Evolutionary conservation across 2,113 vertebrate species (phyloP), one percentile per base, ranked within the genome.

Genomic region (Dasyprocta punctata): DNA sequence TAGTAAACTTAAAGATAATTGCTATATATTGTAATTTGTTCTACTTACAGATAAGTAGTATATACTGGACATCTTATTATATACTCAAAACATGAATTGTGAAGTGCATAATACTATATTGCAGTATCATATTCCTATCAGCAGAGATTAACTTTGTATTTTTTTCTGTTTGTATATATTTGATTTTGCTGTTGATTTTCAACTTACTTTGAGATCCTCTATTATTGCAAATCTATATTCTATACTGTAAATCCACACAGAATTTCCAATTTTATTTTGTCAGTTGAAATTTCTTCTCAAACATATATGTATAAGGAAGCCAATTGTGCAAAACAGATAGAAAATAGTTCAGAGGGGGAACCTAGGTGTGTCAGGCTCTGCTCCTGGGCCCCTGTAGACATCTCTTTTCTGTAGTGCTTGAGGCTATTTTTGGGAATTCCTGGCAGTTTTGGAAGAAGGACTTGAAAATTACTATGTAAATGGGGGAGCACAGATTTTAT

Each of bases 281-380:
- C 5, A 82, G 17, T 33, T 69, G 81, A 90, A 86, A 7, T 14
- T 38, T 84, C 4, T 81, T 33, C 81, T 86, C n/a, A 61, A 61
- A 89, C 13, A 38, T 1, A 63, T 0, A 7, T 1, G 12, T 4
- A 7, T 33, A 9, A 92, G 44, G 12, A 77, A 54, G 9, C 16
- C 41, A 24, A 33, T 26, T 20, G 36, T 0, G 12, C 10, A 63
- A 73, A 54, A 69, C 0, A 33, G 20, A 17, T 0, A 49, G 2
- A 58, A 9, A 58, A 28, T 5, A 63, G 56, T n/a, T 73, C 9
- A 33, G 28, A 52, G 4, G 63, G 20, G 7, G 24, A 16, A 33
- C 2, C 1, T 14, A 2, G 11, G 16, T 2, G 4, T 3, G 5
- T 24, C 13, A 12, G 8, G 1, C 6, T 36, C 12, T 56, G 36